Percentiles rank a stretch among this genome's conserved stretches.
phyloP scores from a whole-genome alignment of 2,888 invertebrate genomes.

The Nycteola revayana region DNA sequence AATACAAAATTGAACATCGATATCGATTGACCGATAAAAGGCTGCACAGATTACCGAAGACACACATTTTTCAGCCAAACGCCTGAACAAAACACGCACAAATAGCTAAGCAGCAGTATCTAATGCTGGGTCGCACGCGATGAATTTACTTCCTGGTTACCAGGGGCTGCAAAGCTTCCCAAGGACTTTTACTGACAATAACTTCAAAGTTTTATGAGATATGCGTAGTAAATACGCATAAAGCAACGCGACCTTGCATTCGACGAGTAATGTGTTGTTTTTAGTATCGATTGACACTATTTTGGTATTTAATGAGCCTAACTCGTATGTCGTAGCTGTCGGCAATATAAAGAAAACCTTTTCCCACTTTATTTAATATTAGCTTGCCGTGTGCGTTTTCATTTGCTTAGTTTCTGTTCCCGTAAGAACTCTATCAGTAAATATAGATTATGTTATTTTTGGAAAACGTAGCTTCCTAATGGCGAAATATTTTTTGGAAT shows the following conservation, averaged over 20 bases:
- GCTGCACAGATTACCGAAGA: constrained; percentile 35
- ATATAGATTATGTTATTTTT: no score
- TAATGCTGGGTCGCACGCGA: constrained; percentile 60
- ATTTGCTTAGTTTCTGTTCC: no score
- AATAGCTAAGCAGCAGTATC: constrained; percentile 17
- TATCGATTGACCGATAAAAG: constrained; percentile 59
- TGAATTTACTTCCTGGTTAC: constrained; percentile 59
- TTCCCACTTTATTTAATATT: no score
- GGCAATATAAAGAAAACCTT: no score
- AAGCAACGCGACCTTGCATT: constrained; percentile 10
- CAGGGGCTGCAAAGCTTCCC: constrained; percentile 42
- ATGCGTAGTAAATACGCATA: constrained; percentile 18
- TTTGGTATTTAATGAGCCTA: no score
- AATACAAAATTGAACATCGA: constrained; percentile 9
- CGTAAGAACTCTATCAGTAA: no score
- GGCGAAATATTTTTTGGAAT: no score
- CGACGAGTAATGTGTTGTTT: background rate
- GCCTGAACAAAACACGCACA: constrained; percentile 57
- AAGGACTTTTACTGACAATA: constrained; percentile 56
- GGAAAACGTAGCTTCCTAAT: no score
- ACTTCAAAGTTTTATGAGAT: constrained; percentile 39
- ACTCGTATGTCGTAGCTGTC: no score
- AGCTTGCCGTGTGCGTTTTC: no score
- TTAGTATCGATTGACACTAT: no score
- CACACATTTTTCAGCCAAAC: constrained; percentile 54